Base-by-base conservation (phyloP, 2,113 vertebrate genomes). In the Speoplatyrhinus poulsoni region DNA sequence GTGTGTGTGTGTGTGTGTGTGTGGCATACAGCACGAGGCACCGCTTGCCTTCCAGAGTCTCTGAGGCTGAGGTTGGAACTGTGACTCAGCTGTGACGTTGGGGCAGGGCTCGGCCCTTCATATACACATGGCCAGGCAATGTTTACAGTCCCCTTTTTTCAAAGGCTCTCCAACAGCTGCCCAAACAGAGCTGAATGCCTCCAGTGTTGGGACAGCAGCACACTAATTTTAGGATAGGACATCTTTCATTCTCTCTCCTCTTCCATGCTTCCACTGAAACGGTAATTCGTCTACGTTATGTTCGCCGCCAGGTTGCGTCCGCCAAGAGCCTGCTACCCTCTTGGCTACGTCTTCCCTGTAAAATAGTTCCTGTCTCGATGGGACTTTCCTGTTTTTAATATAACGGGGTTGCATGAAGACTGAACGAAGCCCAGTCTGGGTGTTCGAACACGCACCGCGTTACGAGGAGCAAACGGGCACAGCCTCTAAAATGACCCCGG, bases 141-240 rank as follows among this genome's bases (percentile, higher is more conserved):
- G 83, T 91, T 91, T 90, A 86, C 83, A 85, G 82, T 87, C 80
- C 70, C 26, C 26, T 26, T 69, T 76, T 78, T 87, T 88, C 79
- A 87, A 80, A 85, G 85, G 72, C 85, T 80, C 81, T 75, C 84
- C 67, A 86, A 74, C 90, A 90, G 90, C 90, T 91, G 90, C 85
- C 86, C 85, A 90, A 89, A 90, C 80, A 90, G 83, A 86, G 80
- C 75, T 90, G 78, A 91, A 91, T 88, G 88, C 85, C 69, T 82
- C 82, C 77, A 86, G 83, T 91, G 88, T 90, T 84, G 80, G 76
- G 80, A 87, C 81, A 85, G 83, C 79, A 72, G 69, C 70, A 78
- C 77, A 65, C 79, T 82, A 48, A 77, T 82, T 89, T 89, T 81
- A 83, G 81, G 83, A 82, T 72, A 77, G 83, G 83, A 81, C 80